These are phyloP conservation scores for Myotis daubentonii DNA, from an alignment of 2,797 vertebrate genomes.

Conservation along the genomic window DNA sequence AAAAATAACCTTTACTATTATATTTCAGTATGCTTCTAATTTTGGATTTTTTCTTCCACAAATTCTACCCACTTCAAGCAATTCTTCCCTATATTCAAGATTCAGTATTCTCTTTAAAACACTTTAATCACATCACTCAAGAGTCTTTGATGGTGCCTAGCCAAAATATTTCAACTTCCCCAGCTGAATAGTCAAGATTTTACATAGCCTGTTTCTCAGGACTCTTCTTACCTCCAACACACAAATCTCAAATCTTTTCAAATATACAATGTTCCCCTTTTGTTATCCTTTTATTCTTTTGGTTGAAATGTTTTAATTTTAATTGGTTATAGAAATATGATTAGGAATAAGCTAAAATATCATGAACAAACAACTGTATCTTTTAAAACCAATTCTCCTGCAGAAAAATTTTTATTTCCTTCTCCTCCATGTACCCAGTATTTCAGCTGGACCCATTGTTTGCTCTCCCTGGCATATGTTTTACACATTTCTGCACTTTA, in stretches of 20 bases:
- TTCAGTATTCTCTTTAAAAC: neutral
- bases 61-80: neutral
- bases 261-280: neutral
- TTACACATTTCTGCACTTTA: neutral
- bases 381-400: neutral
- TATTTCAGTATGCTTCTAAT: slow-evolving; percentile 16
- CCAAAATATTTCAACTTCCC: neutral
- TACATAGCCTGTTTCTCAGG: neutral
- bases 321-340: neutral
- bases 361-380: neutral
- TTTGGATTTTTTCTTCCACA: neutral
- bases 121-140: neutral
- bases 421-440: neutral
- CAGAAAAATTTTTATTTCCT: neutral
- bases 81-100: neutral
- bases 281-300: neutral
- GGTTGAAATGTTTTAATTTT: slow-evolving; percentile 7
- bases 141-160: neutral
- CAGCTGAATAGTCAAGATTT: neutral
- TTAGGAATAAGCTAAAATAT: slow-evolving; percentile 21
- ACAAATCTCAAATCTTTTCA: neutral
- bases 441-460: neutral
- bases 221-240: neutral
- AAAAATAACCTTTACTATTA: neutral
- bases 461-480: neutral